Evolutionary conservation across 1,140 invertebrate genomes (phyloP).

Genomic region (Oncopeltus fasciatus): DNA sequence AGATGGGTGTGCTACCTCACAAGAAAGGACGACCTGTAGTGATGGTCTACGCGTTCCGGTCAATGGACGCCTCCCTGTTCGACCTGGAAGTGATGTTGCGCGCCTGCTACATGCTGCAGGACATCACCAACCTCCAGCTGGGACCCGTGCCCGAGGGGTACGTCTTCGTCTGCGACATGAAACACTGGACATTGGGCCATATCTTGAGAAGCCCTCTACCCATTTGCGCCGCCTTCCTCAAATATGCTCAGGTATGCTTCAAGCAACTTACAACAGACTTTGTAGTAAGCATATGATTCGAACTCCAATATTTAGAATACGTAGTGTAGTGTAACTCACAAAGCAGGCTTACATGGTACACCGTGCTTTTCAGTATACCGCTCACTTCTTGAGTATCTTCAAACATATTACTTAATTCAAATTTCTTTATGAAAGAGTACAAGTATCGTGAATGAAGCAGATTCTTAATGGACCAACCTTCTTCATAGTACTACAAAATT

Average conservation of each 20-base stretch:
- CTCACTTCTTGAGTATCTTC: too few species aligned
- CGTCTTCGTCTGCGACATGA: slow-evolving; percentile 22
- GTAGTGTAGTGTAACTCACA: too few species aligned
- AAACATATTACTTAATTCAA: too few species aligned
- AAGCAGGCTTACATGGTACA: too few species aligned
- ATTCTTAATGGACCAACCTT: too few species aligned
- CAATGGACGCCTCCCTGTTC: background rate
- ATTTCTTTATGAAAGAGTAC: too few species aligned
- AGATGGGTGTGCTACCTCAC: background rate
- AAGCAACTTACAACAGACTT: too few species aligned
- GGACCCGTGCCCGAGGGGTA: slow-evolving; percentile 22
- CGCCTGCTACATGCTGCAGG: slow-evolving; percentile 20
- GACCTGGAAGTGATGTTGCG: background rate
- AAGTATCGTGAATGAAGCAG: too few species aligned
- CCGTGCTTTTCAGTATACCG: too few species aligned
- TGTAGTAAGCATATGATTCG: too few species aligned
- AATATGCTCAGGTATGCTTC: slow-evolving; percentile 23
- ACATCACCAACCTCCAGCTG: slow-evolving; percentile 12
- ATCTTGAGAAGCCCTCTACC: slow-evolving; percentile 11
- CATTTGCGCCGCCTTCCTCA: slow-evolving; percentile 1
- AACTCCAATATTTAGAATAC: too few species aligned
- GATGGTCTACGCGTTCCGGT: background rate
- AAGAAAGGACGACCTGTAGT: background rate
- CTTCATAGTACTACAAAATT: too few species aligned
- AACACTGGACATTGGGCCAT: slow-evolving; percentile 18